Conservation (phyloP, 92 coral and sea anemone species). For the Epizoanthus stellaris region DNA sequence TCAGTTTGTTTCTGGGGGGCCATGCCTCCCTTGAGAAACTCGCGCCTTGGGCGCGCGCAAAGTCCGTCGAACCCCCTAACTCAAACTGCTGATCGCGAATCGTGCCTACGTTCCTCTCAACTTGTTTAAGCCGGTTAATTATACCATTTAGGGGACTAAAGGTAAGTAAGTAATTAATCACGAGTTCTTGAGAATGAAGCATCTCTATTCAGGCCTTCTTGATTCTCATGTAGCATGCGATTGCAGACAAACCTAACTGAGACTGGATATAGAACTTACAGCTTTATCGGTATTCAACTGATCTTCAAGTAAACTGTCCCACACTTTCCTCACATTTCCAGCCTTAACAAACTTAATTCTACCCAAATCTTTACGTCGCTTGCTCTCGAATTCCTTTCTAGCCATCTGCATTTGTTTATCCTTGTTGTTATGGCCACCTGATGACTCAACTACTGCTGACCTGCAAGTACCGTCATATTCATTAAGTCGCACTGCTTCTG, state of each 20-base stretch:
- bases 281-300: slow-evolving; percentile 46
- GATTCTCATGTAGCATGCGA: no score
- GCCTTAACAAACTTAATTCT: background rate
- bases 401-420: slow-evolving; percentile 11
- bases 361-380: slow-evolving; percentile 28
- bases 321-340: slow-evolving; percentile 22
- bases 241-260: background rate
- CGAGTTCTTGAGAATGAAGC: no score
- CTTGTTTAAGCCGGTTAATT: no score
- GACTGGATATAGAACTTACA: slow-evolving; percentile 18
- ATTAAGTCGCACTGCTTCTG: slow-evolving; percentile 21
- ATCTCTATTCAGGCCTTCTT: no score
- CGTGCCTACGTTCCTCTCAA: no score
- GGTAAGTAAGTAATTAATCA: no score
- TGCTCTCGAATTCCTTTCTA: slow-evolving; percentile 45
- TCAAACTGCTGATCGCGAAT: no score
- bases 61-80: no score
- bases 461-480: background rate
- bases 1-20: no score
- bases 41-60: no score
- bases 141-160: no score
- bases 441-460: background rate
- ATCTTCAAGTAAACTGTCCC: slow-evolving; percentile 45
- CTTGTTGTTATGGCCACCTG: slow-evolving; percentile 7
- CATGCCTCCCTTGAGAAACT: no score